Conservation (phyloP, 2,113 vertebrate species). For the Phaethon lepturus region DNA sequence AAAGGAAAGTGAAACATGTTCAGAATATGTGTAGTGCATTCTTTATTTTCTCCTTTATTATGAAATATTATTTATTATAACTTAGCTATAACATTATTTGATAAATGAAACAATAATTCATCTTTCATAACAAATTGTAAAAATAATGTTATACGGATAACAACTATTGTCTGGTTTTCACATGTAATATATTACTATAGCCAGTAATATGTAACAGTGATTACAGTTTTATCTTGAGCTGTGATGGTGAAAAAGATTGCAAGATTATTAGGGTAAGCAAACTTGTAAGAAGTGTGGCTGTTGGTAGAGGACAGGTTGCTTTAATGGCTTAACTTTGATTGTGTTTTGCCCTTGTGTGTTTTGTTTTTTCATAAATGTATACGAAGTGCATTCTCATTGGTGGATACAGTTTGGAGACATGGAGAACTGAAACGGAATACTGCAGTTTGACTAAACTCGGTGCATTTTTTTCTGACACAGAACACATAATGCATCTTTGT, state of each 20-base stretch:
- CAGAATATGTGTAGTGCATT: neutral
- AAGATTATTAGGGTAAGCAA: neutral
- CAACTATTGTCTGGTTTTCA: neutral
- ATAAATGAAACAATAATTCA: neutral
- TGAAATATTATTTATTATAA: neutral
- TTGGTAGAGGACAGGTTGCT: neutral
- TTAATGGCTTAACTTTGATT: neutral
- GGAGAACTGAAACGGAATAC: neutral
- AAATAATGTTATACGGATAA: neutral
- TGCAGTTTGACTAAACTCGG: neutral
- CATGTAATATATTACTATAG: neutral
- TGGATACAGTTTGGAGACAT: neutral
- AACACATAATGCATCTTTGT: neutral
- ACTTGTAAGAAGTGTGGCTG: neutral
- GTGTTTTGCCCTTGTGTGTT: neutral
- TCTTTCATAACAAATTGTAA: neutral
- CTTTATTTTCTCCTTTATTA: neutral
- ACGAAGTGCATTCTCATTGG: neutral
- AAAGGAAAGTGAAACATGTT: neutral
- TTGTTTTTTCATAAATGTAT: neutral
- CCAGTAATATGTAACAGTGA: neutral
- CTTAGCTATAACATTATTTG: neutral
- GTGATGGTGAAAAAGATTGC: neutral
- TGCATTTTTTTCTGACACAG: neutral
- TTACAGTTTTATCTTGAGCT: neutral